Conservation (phyloP, 2,797 vertebrate genomes). For the Ctenopoma multispine region DNA sequence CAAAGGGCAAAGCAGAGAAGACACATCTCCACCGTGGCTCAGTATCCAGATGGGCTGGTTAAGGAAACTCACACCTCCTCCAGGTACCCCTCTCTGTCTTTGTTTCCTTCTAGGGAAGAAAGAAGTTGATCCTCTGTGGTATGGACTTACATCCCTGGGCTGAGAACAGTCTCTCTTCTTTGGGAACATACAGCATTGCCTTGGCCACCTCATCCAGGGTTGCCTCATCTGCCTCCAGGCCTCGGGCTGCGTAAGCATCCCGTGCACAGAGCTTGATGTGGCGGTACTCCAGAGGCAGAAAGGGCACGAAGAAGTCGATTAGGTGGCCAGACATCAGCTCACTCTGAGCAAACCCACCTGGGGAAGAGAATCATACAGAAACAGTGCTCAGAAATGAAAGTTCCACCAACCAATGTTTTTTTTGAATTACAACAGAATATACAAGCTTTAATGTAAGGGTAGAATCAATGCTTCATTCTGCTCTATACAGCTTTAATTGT, state of each 20-base stretch:
- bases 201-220: slow-evolving; percentile 89
- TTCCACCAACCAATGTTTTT: not conserved
- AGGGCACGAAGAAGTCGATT: slow-evolving; percentile 92
- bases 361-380: not conserved
- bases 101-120: slow-evolving; percentile 85
- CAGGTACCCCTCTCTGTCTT: slow-evolving; percentile 29
- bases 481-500: not conserved
- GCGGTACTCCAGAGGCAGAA: slow-evolving; percentile 92
- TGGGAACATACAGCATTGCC: slow-evolving; percentile 93
- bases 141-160: slow-evolving; percentile 97
- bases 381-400: not conserved
- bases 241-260: slow-evolving; percentile 89
- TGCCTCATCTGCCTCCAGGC: slow-evolving; percentile 85
- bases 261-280: slow-evolving; percentile 91
- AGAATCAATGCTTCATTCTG: not conserved
- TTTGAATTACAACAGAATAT: not conserved
- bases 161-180: slow-evolving; percentile 93
- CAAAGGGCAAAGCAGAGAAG: slow-evolving; percentile 40
- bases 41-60: slow-evolving; percentile 57
- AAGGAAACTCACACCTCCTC: slow-evolving; percentile 52
- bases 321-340: slow-evolving; percentile 89
- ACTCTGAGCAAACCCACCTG: slow-evolving; percentile 87
- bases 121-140: slow-evolving; percentile 94
- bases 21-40: slow-evolving; percentile 49
- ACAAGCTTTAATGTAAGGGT: not conserved